Evolutionary conservation across 2,113 vertebrate species (phyloP).

Genomic region (Lota lota): DNA sequence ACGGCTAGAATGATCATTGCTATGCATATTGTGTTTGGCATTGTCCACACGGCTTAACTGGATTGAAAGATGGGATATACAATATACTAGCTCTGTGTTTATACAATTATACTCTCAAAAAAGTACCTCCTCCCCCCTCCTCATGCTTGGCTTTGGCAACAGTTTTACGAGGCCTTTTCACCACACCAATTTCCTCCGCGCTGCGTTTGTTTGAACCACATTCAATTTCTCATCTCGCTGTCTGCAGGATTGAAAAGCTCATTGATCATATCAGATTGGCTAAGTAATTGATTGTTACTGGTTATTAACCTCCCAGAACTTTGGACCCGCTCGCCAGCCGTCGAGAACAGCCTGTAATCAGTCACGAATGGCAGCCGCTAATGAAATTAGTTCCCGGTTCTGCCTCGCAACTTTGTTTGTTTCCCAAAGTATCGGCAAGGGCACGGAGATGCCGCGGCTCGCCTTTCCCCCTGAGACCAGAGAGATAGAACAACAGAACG

Average conservation of each 20-base stretch:
- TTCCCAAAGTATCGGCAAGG: constrained; percentile 74
- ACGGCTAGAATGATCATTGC: too few species aligned
- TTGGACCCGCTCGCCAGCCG: constrained; percentile 58
- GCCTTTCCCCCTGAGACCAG: constrained; percentile 57
- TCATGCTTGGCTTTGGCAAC: too few species aligned
- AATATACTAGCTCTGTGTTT: too few species aligned
- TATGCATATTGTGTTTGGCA: too few species aligned
- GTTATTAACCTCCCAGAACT: constrained; percentile 78
- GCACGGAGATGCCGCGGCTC: constrained; percentile 61
- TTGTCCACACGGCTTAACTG: too few species aligned
- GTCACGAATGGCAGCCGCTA: constrained; percentile 76
- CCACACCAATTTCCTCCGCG: too few species aligned
- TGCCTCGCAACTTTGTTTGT: constrained; percentile 77
- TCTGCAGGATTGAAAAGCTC: constrained; percentile 51
- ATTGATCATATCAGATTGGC: constrained; percentile 75
- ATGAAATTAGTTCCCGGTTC: constrained; percentile 80
- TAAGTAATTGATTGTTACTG: constrained; percentile 79
- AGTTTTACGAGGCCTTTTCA: too few species aligned
- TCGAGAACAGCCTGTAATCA: constrained; percentile 73
- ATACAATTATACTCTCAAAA: too few species aligned
- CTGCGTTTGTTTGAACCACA: background rate
- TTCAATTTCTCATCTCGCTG: constrained; percentile 40
- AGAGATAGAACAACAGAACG: constrained; percentile 53
- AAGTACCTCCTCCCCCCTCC: too few species aligned
- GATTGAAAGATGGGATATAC: too few species aligned